phyloP scores from a whole-genome alignment of 2,888 invertebrate genomes.

The Aleiodes leptofemur region DNA sequence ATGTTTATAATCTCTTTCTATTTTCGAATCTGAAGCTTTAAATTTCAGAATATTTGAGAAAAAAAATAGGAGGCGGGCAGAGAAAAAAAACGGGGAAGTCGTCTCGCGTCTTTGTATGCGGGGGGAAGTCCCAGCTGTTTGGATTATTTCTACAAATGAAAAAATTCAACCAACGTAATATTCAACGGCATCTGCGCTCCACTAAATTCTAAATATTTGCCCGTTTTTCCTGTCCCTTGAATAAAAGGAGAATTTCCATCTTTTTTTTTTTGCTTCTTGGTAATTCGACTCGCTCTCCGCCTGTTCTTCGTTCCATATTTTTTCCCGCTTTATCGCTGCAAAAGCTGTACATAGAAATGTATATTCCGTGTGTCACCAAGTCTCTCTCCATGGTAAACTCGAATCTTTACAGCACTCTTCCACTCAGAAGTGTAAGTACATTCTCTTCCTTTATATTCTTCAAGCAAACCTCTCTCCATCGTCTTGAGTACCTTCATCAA shows the following conservation, averaged over 20 bases:
- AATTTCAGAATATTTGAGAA: background rate
- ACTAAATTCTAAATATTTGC: slow-evolving; percentile 8
- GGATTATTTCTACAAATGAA: slow-evolving; percentile 64
- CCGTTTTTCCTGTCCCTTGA: background rate
- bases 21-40: background rate
- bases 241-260: background rate
- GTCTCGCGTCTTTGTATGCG: slow-evolving; percentile 64
- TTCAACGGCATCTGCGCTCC: slow-evolving; percentile 25
- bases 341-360: no score
- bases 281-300: background rate
- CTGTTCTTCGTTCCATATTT: background rate
- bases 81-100: background rate
- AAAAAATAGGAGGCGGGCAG: slow-evolving; percentile 35
- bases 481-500: slow-evolving; percentile 20
- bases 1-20: slow-evolving; percentile 46
- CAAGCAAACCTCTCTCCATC: background rate
- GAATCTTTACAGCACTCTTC: no score
- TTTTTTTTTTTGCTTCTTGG: background rate
- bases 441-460: background rate
- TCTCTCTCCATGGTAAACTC: no score
- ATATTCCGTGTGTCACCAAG: no score
- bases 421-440: background rate
- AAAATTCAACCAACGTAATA: slow-evolving; percentile 49
- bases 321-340: slow-evolving; percentile 3
- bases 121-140: slow-evolving; percentile 63